Percentiles rank a stretch among this genome's conserved stretches.
Conservation (phyloP, 2,888 invertebrate genomes). For the Brenthis daphne region DNA sequence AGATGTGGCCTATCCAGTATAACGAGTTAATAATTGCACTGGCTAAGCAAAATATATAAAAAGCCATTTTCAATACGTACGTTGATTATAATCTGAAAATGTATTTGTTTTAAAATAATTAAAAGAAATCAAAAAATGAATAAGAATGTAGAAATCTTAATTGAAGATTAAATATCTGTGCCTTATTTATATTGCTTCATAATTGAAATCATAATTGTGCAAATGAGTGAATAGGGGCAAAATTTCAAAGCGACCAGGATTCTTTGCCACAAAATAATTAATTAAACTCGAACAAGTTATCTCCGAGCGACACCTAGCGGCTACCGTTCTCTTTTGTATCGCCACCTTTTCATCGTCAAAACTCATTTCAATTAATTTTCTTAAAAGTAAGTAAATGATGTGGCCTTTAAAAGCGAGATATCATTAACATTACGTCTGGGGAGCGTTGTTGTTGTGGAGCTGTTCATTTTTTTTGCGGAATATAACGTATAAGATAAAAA, state of each 20-base stretch:
- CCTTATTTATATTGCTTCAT: constrained; percentile 54
- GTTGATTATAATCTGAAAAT: too few relatives aligned
- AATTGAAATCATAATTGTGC: constrained; percentile 64
- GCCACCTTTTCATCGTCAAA: constrained; percentile 80
- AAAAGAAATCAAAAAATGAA: not conserved
- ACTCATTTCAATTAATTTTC: constrained; percentile 83
- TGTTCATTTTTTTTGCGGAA: constrained; percentile 5
- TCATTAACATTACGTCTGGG: constrained; percentile 73
- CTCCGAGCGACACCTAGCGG: constrained; percentile 78
- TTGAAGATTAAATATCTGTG: constrained; percentile 11
- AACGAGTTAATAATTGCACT: constrained; percentile 20
- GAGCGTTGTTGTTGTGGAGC: constrained; percentile 40
- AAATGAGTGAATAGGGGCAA: constrained; percentile 59
- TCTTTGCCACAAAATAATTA: constrained; percentile 77
- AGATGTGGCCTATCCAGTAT: constrained; percentile 62
- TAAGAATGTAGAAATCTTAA: not conserved
- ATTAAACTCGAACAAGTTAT: constrained; percentile 80
- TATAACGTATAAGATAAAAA: not conserved
- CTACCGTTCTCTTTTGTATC: constrained; percentile 73
- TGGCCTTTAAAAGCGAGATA: constrained; percentile 79
- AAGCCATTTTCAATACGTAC: too few relatives aligned
- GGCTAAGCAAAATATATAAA: constrained; percentile 4
- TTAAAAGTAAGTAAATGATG: constrained; percentile 81
- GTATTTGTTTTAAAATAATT: constrained; percentile 4
- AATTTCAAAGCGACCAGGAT: constrained; percentile 73